Percentiles rank a stretch among this genome's conserved stretches.
These are phyloP conservation scores for Ailuropoda melanoleuca DNA, from an alignment of 2,113 vertebrate species.

Conservation along the genomic window DNA sequence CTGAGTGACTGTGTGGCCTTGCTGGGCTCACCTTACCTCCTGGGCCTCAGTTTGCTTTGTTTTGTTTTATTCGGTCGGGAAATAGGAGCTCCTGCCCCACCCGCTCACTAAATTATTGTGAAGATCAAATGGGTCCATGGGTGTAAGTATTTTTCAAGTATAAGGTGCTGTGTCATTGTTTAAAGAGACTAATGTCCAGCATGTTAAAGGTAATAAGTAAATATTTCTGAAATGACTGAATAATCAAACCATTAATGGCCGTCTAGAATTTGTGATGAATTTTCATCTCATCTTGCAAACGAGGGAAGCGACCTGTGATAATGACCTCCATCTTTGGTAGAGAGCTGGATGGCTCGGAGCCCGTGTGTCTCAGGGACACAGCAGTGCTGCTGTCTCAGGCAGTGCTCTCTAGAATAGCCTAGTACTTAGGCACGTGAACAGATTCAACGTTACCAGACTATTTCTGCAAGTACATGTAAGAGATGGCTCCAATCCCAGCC, in stretches of 20 bases:
- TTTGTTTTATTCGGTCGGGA: background rate
- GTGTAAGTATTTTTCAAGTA: background rate
- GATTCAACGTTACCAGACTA: background rate
- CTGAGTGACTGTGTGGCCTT: background rate
- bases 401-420: background rate
- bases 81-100: background rate
- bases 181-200: background rate
- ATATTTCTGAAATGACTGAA: slow-evolving; percentile 27
- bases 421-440: background rate
- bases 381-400: too few relatives aligned
- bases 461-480: background rate
- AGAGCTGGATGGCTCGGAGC: too few relatives aligned
- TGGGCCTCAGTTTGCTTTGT: background rate
- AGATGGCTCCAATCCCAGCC: background rate
- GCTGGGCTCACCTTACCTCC: fast-evolving
- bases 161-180: background rate
- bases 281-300: background rate
- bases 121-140: background rate
- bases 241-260: background rate
- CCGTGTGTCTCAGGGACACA: background rate
- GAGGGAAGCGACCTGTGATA: background rate
- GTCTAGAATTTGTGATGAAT: background rate
- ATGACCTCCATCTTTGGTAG: background rate
- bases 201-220: background rate
- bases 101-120: background rate